Evolutionary conservation across 2,888 invertebrate genomes (phyloP), one percentile per base, ranked within the genome.

Genomic region (Lasioglossum oenotherae): DNA sequence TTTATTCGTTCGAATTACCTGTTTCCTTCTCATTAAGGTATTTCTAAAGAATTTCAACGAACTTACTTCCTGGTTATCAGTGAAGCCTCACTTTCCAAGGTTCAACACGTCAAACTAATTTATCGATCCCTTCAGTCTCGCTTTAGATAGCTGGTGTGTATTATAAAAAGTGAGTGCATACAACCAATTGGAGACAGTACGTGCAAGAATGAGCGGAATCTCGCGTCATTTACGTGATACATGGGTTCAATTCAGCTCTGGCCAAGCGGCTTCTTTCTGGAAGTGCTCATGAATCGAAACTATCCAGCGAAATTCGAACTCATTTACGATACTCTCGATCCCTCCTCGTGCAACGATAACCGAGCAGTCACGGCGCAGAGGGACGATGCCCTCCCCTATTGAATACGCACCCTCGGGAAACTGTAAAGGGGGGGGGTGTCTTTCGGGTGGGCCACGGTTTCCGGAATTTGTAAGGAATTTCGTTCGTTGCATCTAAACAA

Each of bases 401-500:
- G 89, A 80, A 89, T 90, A 87, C 86, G 82, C 87, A 88, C 89
- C 88, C 90, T 80, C 78, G 57, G 4, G 46, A 49, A 49, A 72
- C 44, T 35, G 49, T 57, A 57, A 57, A 57, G 57, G 57, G 57
- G 57, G n/a, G 57, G 57, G 57, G 57, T n/a, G 57, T 4, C n/a
- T n/a, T 3, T 69, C 64, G 76, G 53, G 31, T 49, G 74, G 73
- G 74, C 31, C 31, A 31, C 73, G 75, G 82, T 88, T 83, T 64
- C 80, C 73, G 86, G 88, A 93, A 93, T 93, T 92, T 92, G 92
- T 90, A 92, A 92, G 93, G 92, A 93, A 93, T 91, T 92, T 90
- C 91, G 91, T 90, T 81, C 78, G 85, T 57, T 84, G 91, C 89
- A 90, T 91, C 92, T 93, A 92, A 93, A 93, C 92, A 92, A 92